Conservation (phyloP, 2,797 vertebrate species). For the Glossophaga mutica region DNA sequence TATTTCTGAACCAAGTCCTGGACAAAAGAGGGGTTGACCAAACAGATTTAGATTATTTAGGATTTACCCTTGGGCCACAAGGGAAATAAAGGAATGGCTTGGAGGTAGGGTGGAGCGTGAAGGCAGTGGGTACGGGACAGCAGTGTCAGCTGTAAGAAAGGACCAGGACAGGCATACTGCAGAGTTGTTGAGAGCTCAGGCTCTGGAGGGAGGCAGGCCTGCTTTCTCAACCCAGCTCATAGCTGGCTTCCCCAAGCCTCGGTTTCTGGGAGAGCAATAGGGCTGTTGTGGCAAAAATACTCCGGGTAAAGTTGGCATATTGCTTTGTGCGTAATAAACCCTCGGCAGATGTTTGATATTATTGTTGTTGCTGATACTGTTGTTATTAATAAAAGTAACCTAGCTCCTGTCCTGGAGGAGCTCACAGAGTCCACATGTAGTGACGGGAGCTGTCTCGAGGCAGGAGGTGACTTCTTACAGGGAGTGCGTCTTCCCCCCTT, state of each 20-base stretch:
- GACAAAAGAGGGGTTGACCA: background rate
- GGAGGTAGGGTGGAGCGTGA: background rate
- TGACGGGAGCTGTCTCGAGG: background rate
- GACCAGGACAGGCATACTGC: background rate
- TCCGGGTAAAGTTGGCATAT: background rate
- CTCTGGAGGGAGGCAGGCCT: background rate
- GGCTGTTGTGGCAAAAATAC: background rate
- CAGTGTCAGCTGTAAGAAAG: background rate
- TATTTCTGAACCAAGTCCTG: background rate
- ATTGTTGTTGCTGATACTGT: background rate
- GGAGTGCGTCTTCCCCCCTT: background rate
- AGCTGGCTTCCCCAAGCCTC: background rate
- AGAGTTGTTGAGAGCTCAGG: background rate
- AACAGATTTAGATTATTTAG: background rate
- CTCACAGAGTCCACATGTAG: background rate
- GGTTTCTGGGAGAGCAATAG: background rate
- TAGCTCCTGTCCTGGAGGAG: background rate
- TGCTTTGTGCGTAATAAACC: background rate
- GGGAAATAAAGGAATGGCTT: no score
- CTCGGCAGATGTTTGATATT: background rate
- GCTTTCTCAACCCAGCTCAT: background rate
- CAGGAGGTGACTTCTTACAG: background rate
- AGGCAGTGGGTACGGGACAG: background rate
- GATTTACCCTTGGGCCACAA: background rate
- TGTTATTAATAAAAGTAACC: background rate